Conservation (phyloP, 2,888 invertebrate genomes). For the Xanthia togata region DNA sequence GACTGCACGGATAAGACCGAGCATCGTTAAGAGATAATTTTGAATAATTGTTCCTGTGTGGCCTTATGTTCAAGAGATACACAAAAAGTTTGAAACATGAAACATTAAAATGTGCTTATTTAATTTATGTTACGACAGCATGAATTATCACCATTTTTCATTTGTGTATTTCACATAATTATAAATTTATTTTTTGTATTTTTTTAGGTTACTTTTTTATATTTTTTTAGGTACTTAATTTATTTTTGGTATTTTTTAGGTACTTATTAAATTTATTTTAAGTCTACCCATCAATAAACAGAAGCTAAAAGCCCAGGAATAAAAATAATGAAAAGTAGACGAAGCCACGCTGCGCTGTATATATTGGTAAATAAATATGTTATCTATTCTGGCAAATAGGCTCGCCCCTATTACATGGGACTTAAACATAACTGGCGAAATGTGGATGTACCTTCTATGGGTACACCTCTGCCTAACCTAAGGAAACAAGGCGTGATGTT, state of each 20-base stretch:
- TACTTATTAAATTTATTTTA: not conserved
- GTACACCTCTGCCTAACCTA: too few relatives aligned
- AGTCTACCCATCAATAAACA: not conserved
- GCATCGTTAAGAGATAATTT: constrained; percentile 61
- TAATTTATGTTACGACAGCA: constrained; percentile 6
- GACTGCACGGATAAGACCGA: constrained; percentile 62
- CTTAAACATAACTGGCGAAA: too few relatives aligned
- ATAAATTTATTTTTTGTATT: too few relatives aligned
- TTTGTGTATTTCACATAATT: not conserved
- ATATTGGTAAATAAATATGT: not conserved
- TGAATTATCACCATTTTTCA: constrained; percentile 6
- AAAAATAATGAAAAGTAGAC: not conserved
- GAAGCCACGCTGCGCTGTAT: too few relatives aligned
- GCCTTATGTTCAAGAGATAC: constrained; percentile 50
- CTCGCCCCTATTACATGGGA: too few relatives aligned
- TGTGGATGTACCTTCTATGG: too few relatives aligned
- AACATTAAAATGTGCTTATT: constrained; percentile 9
- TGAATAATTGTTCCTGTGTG: constrained; percentile 64
- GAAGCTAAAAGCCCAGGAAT: not conserved
- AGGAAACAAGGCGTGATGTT: too few relatives aligned
- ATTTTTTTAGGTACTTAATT: too few relatives aligned
- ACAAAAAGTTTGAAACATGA: constrained; percentile 42
- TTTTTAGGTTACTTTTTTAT: too few relatives aligned
- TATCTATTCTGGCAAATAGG: constrained; percentile 3
- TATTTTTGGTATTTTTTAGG: too few relatives aligned